Evolutionary conservation across 2,797 vertebrate genomes (phyloP), one percentile per base, ranked within the genome.

Genomic region (Lutjanus argentimaculatus): DNA sequence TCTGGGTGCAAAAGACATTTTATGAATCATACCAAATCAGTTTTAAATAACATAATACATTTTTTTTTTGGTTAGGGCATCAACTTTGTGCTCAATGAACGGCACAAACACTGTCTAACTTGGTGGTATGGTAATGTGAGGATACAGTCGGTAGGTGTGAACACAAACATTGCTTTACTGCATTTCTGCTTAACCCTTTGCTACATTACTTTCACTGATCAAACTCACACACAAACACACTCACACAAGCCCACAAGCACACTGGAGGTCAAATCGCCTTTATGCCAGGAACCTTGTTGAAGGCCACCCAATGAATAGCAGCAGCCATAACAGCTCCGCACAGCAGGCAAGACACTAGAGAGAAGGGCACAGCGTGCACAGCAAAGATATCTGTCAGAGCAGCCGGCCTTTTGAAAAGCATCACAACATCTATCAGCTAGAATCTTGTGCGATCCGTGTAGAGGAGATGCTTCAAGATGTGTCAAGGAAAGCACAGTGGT

Each of bases 261-360:
- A 67, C 61, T 42, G 75, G 84, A 89, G 91, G 90, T 89, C 86
- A 89, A 73, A 85, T 65, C 13, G 12, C 63, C 81, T 89, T 85
- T 80, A 72, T 86, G 72, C 72, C 84, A 49, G 43, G 75, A 86
- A 86, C 76, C 87, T 85, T 74, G 80, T 75, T 30, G 75, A 88
- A 86, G 91, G 82, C 88, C 89, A 84, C 72, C 49, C 61, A 65
- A 58, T 90, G 88, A 90, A 94, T 74, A 89, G 87, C 82, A 89
- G 86, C 82, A 79, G 65, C 78, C 79, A 78, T 74, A 82, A 83
- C 81, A 79, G 68, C 70, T 69, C 64, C 1, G 82, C 85, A 77
- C 72, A 88, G 82, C 90, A 64, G 79, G 73, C 66, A 72, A 45
- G 73, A 77, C 83, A 80, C 74, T n/a, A 79, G 84, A 85, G 86